Base-by-base conservation (phyloP, 35 echinoderm and acorn worm species). In the Strongylocentrotus purpuratus region DNA sequence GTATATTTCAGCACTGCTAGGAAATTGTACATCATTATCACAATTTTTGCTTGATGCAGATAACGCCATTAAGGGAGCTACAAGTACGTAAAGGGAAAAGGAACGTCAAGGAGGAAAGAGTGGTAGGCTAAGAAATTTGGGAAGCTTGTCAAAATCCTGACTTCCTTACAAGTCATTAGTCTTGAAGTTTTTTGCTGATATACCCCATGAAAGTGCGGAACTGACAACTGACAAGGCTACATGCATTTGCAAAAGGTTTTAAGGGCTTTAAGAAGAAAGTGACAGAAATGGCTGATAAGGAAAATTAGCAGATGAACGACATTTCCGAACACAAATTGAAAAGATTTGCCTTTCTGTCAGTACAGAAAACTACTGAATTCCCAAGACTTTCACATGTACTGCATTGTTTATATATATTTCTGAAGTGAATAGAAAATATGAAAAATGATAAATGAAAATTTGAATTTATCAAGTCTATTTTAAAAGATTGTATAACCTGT, bases 241-340 rank as follows among this genome's bases (percentile, higher is more conserved):
- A n/a, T 78, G 87, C 87, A 89, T 15, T 89, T 45, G 7, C 32
- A 89, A 78, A n/a, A 78, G 65, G 11, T 78, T 78, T 78, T 22
- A 78, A 78, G 65, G 65, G 65, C 65, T 78, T n/a, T 7, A 41
- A 89, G 45, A 89, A 89, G 25, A 89, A 89, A 89, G 87, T 89
- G 87, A 89, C 87, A 89, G 87, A 45, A 89, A 89, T 25, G 45
- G 33, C 87, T 46, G 87, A 89, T 45, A 46, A 89, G 45, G 87
- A 46, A 89, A 89, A 89, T 89, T 89, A 31, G 45, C 13, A 22
- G 87, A 89, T 46, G 87, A 89, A 46, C 32, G 87, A 89, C 45
- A 89, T 89, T 45, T 89, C 87, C 87, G 33, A 45, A 89, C 33
- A 18, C 33, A 89, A 89, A 89, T 89, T 89, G 87, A 89, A 89